A percentile compares a stretch with the other conserved stretches of the same genome.
Conservation (phyloP, 2,797 vertebrate species). For the Hydrolagus colliei region DNA sequence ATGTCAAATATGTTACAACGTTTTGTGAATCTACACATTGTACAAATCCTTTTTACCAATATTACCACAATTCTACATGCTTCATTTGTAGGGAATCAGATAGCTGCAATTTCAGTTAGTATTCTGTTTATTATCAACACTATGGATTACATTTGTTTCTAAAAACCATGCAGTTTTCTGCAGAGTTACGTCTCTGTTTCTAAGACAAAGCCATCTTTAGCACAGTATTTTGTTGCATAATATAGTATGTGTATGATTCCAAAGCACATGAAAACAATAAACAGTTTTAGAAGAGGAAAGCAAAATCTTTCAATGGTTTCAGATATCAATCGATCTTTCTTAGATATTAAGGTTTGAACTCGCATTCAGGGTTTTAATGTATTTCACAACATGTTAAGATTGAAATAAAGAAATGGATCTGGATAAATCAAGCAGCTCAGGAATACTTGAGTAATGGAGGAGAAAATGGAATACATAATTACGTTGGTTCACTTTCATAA, state of each 20-base stretch:
- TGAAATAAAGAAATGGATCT: background rate
- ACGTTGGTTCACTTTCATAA: background rate
- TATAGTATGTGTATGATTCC: background rate
- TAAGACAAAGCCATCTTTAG: background rate
- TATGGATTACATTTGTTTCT: conserved; percentile 44
- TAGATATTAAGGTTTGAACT: background rate
- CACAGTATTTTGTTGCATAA: background rate
- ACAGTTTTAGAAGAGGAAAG: background rate
- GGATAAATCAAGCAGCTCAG: too few relatives aligned
- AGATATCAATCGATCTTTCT: background rate
- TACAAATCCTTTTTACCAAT: too few relatives aligned
- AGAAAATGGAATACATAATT: background rate
- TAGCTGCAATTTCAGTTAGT: conserved; percentile 33
- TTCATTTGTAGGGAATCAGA: too few relatives aligned
- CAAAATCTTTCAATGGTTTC: background rate
- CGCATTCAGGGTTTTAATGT: background rate
- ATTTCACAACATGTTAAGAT: too few relatives aligned
- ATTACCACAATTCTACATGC: too few relatives aligned
- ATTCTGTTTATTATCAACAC: conserved; percentile 39
- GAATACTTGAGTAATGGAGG: background rate
- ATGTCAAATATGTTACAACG: conserved; percentile 23
- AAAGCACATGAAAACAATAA: background rate
- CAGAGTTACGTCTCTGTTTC: too few relatives aligned
- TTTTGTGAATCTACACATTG: too few relatives aligned
- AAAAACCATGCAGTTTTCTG: background rate